Conservation (phyloP, 2,113 vertebrate species). For the Promerops cafer region DNA sequence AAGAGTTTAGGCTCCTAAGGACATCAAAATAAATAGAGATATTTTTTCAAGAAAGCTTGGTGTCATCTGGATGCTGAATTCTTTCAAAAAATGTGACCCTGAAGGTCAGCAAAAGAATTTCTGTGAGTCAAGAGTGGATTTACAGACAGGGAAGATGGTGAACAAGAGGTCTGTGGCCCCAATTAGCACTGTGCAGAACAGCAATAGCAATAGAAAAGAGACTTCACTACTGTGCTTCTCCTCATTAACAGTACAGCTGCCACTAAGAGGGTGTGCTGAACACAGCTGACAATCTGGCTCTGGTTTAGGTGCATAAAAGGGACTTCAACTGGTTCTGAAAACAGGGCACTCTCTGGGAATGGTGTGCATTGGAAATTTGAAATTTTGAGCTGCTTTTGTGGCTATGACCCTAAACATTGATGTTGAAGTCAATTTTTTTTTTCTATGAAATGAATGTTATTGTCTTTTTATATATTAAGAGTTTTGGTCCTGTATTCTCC, state of each 20-base stretch:
- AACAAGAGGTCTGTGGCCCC: constrained; percentile 53
- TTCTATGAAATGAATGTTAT: background rate
- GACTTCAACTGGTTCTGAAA: background rate
- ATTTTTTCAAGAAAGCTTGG: constrained; percentile 29
- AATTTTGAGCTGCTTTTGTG: background rate
- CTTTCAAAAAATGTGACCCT: constrained; percentile 33
- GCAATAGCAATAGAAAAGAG: background rate
- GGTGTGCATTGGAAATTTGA: background rate
- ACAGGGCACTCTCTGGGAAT: background rate
- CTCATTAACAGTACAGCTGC: constrained; percentile 40
- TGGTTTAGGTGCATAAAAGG: background rate
- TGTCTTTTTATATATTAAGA: background rate
- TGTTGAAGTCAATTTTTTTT: background rate
- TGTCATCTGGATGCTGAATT: constrained; percentile 11
- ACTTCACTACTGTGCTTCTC: background rate
- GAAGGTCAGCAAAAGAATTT: constrained; percentile 52
- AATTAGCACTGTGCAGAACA: constrained; percentile 33
- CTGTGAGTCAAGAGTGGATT: constrained; percentile 42
- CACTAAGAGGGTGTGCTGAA: background rate
- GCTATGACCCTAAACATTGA: background rate
- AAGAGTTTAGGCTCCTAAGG: background rate
- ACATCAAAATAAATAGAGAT: constrained; percentile 12
- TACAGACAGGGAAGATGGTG: constrained; percentile 32
- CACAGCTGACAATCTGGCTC: background rate
- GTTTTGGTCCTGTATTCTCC: background rate